These are phyloP conservation scores for Netelia virgata DNA, from an alignment of 2,888 invertebrate genomes.

Conservation along the genomic window DNA sequence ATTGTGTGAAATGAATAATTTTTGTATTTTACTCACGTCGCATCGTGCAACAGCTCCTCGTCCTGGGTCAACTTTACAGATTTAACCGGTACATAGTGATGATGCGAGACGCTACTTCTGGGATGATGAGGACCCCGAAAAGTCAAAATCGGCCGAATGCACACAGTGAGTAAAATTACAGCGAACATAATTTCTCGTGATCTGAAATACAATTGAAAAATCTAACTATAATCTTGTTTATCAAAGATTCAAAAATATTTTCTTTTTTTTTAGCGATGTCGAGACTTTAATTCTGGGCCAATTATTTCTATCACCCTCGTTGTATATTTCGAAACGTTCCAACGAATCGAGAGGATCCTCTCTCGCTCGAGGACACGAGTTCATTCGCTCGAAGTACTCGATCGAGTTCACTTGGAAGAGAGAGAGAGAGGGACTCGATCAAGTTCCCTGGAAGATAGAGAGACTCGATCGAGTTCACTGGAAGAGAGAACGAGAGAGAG, in stretches of 20 bases:
- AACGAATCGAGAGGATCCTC: no score
- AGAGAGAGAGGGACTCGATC: conserved; percentile 33
- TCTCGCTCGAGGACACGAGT: background rate
- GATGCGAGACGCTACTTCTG: conserved; percentile 85
- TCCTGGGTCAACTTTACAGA: conserved; percentile 89
- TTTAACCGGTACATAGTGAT: conserved; percentile 87
- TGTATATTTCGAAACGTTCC: no score
- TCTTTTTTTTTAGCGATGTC: no score
- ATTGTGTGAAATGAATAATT: background rate
- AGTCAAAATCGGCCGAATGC: conserved; percentile 71
- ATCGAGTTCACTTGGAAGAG: conserved; percentile 30
- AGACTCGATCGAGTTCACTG: conserved; percentile 36
- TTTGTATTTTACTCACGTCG: conserved; percentile 86
- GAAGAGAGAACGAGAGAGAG: conserved; percentile 18
- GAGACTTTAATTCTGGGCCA: no score
- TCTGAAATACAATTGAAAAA: conserved; percentile 30
- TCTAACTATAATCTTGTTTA: background rate
- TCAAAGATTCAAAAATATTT: no score
- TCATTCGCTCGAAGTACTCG: conserved; percentile 52
- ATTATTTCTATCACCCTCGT: no score
- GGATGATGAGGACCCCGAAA: conserved; percentile 90
- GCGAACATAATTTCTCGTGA: conserved; percentile 66
- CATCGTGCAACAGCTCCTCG: conserved; percentile 90
- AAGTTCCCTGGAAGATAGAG: conserved; percentile 20
- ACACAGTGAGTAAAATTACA: conserved; percentile 71